These are phyloP conservation scores for Poecilus cupreus DNA, from an alignment of 2,888 invertebrate genomes.

Conservation along the genomic window DNA sequence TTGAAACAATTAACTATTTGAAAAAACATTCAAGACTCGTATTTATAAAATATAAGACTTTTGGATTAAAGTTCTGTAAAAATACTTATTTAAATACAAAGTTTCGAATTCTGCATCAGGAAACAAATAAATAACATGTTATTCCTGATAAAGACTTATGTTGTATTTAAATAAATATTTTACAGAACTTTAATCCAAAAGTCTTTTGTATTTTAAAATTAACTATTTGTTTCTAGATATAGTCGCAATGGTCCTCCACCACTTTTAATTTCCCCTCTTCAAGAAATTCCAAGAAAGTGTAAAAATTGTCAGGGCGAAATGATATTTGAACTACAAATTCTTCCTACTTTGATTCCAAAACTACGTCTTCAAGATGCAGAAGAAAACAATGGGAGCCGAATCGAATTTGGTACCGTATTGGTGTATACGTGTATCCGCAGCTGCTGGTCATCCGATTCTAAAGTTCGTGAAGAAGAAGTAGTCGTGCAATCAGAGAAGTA, in stretches of 20 bases:
- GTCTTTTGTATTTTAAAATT: too few species aligned
- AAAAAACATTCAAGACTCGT: too few species aligned
- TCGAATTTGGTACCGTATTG: slow-evolving; percentile 92
- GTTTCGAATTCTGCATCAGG: too few species aligned
- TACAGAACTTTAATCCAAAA: too few species aligned
- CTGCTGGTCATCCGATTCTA: slow-evolving; percentile 86
- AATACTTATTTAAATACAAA: too few species aligned
- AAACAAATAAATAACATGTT: too few species aligned
- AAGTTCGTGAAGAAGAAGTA: slow-evolving; percentile 81
- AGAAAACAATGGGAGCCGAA: slow-evolving; percentile 73
- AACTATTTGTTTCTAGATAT: slow-evolving; percentile 76
- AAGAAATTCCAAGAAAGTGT: slow-evolving; percentile 76
- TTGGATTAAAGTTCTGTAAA: too few species aligned
- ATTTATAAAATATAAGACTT: too few species aligned
- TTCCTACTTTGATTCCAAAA: slow-evolving; percentile 86
- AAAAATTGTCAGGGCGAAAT: slow-evolving; percentile 82
- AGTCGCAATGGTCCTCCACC: slow-evolving; percentile 78
- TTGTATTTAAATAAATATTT: too few species aligned
- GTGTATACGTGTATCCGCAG: slow-evolving; percentile 89
- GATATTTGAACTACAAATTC: slow-evolving; percentile 88
- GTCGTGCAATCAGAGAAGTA: slow-evolving; percentile 84
- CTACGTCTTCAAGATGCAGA: slow-evolving; percentile 76
- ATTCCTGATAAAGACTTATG: too few species aligned
- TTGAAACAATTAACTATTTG: not conserved
- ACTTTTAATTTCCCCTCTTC: slow-evolving; percentile 81